Percentiles rank a stretch among this genome's conserved stretches.
phyloP scores from a whole-genome alignment of 2,797 vertebrate genomes.

The Hydrolagus colliei region DNA sequence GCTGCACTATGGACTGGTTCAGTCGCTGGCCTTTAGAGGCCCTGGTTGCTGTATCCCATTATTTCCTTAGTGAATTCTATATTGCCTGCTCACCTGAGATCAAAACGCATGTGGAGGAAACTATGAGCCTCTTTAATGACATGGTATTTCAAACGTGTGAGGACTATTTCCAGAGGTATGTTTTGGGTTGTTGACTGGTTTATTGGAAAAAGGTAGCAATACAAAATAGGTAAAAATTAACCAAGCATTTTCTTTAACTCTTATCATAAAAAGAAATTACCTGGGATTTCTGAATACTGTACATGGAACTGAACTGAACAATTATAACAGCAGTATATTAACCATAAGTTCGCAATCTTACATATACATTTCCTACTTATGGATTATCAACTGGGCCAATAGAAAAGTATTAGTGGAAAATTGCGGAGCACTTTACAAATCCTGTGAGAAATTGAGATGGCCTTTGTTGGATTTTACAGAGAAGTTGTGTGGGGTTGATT shows the following conservation, averaged over 20 bases:
- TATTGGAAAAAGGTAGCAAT: neutral
- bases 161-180: constrained; percentile 48
- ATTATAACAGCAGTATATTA: too few species aligned
- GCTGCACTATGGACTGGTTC: constrained; percentile 67
- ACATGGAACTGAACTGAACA: neutral
- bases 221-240: neutral
- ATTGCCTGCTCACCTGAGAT: constrained; percentile 53
- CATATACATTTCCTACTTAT: too few species aligned
- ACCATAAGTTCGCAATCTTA: too few species aligned
- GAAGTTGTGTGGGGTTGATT: too few species aligned
- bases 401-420: too few species aligned
- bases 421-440: too few species aligned
- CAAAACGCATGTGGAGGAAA: constrained; percentile 54
- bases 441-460: too few species aligned
- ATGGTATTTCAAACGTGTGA: constrained; percentile 60
- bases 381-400: too few species aligned
- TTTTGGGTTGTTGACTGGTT: neutral
- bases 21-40: constrained; percentile 60
- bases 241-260: neutral
- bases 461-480: too few species aligned
- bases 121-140: constrained; percentile 60
- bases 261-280: neutral
- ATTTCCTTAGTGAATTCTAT: constrained; percentile 54
- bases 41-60: constrained; percentile 55
- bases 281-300: neutral